phyloP scores from a whole-genome alignment of 92 coral and sea anemone species.

The Montipora capitata region DNA sequence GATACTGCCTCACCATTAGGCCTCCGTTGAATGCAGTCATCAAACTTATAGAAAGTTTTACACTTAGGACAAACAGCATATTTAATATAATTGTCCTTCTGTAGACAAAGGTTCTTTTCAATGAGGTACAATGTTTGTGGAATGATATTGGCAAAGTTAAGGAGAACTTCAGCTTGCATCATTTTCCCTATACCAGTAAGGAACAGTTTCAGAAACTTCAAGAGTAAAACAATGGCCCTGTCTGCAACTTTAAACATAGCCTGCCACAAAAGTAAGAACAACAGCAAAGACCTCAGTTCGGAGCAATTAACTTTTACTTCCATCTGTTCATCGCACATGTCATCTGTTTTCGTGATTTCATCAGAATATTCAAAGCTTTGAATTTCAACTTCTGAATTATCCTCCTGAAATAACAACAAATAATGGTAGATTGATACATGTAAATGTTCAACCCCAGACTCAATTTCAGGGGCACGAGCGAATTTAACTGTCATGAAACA shows the following conservation, averaged over 20 bases:
- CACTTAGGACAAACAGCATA: constrained; percentile 74
- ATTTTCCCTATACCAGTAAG: constrained; percentile 45
- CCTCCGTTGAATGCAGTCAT: constrained; percentile 49
- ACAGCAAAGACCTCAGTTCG: constrained; percentile 30
- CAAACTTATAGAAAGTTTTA: constrained; percentile 39
- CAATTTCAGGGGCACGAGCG: background rate
- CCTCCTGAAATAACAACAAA: constrained; percentile 16
- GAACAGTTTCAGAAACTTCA: constrained; percentile 62
- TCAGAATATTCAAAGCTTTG: constrained; percentile 48
- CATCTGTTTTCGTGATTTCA: constrained; percentile 32
- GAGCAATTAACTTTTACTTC: background rate
- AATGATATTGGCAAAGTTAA: constrained; percentile 64
- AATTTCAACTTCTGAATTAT: background rate
- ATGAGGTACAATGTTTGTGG: constrained; percentile 71
- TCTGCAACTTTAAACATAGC: constrained; percentile 70
- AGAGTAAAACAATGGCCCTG: constrained; percentile 45
- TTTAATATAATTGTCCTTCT: constrained; percentile 67
- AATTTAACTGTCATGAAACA: constrained; percentile 1
- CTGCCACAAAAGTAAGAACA: constrained; percentile 73
- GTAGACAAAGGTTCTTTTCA: constrained; percentile 28
- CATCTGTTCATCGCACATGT: background rate
- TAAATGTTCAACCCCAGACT: background rate
- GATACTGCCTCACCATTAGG: constrained; percentile 58
- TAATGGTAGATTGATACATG: background rate
- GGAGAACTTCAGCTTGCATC: constrained; percentile 26